Conservation (phyloP, 2,113 vertebrate species). For the Centropristis striata region DNA sequence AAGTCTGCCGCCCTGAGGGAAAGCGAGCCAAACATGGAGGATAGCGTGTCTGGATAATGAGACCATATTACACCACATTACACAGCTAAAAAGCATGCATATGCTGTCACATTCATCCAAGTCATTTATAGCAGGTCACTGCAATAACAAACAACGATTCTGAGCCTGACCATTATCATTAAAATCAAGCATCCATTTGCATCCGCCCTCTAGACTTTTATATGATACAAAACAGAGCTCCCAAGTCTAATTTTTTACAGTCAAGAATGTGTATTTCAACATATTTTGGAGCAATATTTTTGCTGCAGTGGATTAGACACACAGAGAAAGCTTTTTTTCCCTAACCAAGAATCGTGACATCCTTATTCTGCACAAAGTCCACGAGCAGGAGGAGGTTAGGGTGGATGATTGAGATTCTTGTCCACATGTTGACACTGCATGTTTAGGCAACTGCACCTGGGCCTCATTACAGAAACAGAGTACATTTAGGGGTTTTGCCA, state of each 20-base stretch:
- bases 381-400: background rate
- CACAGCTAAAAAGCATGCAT: slow-evolving; percentile 18
- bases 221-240: background rate
- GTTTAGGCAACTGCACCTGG: background rate
- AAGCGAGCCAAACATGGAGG: slow-evolving; percentile 22
- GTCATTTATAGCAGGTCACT: background rate
- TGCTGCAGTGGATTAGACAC: background rate
- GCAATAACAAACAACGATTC: background rate
- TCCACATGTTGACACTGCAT: background rate
- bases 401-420: background rate
- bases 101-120: slow-evolving; percentile 22
- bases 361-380: background rate
- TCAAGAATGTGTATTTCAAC: background rate
- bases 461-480: too few species aligned
- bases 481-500: too few species aligned
- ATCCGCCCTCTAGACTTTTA: background rate
- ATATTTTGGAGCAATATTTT: background rate
- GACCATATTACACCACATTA: slow-evolving; percentile 28
- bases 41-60: slow-evolving; percentile 36
- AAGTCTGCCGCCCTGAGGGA: slow-evolving; percentile 28
- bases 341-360: background rate
- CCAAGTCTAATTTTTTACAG: background rate
- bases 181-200: background rate
- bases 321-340: background rate
- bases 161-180: background rate